Evolutionary conservation across 2,113 vertebrate species (phyloP), one percentile per base, ranked within the genome.

Genomic region (Silurus glanis): DNA sequence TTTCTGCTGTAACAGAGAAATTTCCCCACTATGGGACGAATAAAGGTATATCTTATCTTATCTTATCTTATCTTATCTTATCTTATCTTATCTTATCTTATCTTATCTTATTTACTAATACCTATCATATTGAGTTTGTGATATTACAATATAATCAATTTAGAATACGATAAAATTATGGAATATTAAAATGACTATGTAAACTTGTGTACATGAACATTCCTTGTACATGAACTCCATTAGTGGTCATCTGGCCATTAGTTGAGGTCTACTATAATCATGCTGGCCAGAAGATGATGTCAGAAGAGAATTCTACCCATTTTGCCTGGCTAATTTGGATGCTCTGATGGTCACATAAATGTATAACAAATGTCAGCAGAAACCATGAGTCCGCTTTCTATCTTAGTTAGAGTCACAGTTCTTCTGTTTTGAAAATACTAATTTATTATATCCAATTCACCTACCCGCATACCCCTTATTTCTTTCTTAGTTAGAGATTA

Each of bases 321-420:
- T 89, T 79, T 23, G 37, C 61, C 88, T 85, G 79, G 58, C 80
- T 83, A 71, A 37, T 23, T 55, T 93, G 90, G 90, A 90, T 84
- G 28, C 88, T 83, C 82, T 89, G 87, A 83, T 89, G 84, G 56
- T 56, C 84, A 80, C 85, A 90, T 86, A 89, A 90, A 55, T 56
- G n/a, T 79, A 0, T 28, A 93, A 94, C 91, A 88, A 90, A 75
- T 91, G 90, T 92, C 88, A 92, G 87, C 90, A 82, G 59, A 84
- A 78, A 81, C 84, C 85, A 89, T 71, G 66, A 85, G 62, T 91
- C 37, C 37, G 37, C 37, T 37, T 37, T 37, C 37, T 53, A 53
- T 76, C 9, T 21, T 76, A 49, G 28, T 17, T 21, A 53, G 3
- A 0, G 3, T 59, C 19, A 16, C 9, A 9, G 55, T 58, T 58